A percentile compares a stretch with the other conserved stretches of the same genome.
These are phyloP conservation scores for Apamea anceps DNA, from an alignment of 2,888 invertebrate species.

Conservation along the genomic window DNA sequence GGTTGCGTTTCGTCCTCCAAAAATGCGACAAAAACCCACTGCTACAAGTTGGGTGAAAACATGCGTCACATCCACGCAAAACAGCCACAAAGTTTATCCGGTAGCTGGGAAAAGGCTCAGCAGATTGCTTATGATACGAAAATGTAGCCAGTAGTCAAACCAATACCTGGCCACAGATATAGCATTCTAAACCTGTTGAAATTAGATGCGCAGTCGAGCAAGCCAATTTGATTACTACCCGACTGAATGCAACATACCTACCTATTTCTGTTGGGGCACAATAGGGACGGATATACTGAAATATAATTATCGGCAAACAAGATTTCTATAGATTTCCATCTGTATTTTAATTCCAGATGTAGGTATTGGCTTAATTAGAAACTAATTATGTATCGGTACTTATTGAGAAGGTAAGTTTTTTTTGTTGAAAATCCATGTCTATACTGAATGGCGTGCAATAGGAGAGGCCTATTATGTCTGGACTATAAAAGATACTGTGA, in stretches of 20 bases:
- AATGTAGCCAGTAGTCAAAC: neutral
- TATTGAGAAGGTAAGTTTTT: neutral
- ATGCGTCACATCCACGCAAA: too few species aligned
- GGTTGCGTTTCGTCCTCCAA: too few species aligned
- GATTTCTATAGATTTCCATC: neutral
- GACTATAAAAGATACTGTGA: too few species aligned
- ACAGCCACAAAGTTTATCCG: neutral
- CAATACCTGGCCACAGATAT: neutral
- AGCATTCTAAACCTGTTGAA: neutral
- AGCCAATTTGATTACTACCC: slow-evolving; percentile 38
- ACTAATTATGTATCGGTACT: neutral
- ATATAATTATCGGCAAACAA: slow-evolving; percentile 38
- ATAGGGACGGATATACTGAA: slow-evolving; percentile 6
- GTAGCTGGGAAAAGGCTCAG: neutral
- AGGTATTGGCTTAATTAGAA: slow-evolving; percentile 6
- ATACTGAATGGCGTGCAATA: too few species aligned
- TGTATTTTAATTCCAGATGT: slow-evolving; percentile 5
- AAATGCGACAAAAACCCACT: too few species aligned
- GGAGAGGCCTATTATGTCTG: too few species aligned
- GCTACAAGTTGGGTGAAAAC: too few species aligned
- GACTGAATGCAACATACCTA: slow-evolving; percentile 4
- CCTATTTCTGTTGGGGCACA: slow-evolving; percentile 20
- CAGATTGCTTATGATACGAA: neutral
- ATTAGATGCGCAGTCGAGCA: neutral
- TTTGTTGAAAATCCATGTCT: neutral